Percentiles rank a stretch among this genome's conserved stretches.
Conservation (phyloP, 2,888 invertebrate species). For the Gymnosoma rotundatum region DNA sequence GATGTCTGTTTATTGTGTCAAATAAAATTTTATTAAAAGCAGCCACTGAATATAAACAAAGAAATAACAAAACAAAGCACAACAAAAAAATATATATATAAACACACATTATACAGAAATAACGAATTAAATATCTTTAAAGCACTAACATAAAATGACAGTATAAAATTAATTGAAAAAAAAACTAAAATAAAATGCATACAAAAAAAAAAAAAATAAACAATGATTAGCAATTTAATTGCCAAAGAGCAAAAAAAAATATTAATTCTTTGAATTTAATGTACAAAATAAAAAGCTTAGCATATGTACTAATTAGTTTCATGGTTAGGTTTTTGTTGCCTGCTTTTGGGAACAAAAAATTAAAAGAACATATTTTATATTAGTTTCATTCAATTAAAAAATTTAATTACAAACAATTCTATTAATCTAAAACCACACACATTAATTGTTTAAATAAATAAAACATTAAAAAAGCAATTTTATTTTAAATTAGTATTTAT, state of each 20-base stretch:
- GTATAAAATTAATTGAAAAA: slow-evolving; percentile 30
- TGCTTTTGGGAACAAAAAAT: slow-evolving; percentile 10
- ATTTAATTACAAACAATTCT: slow-evolving; percentile 24
- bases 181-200: slow-evolving; percentile 4
- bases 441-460: background rate
- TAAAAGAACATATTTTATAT: slow-evolving; percentile 3
- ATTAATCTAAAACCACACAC: slow-evolving; percentile 27
- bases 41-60: slow-evolving; percentile 51
- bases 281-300: slow-evolving; percentile 4
- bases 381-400: slow-evolving; percentile 17
- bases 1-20: slow-evolving; percentile 54
- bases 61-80: background rate
- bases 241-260: background rate
- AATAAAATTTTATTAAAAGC: slow-evolving; percentile 64
- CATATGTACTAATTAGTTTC: slow-evolving; percentile 39
- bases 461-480: background rate
- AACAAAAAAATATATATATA: background rate
- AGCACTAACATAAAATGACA: slow-evolving; percentile 27
- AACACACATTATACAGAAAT: slow-evolving; percentile 12
- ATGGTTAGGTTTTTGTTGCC: slow-evolving; percentile 3
- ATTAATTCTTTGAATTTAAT: slow-evolving; percentile 19
- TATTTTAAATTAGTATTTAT: background rate
- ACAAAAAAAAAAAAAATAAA: slow-evolving; percentile 23
- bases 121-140: slow-evolving; percentile 38
- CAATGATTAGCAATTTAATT: slow-evolving; percentile 51